Percentiles rank a stretch among this genome's conserved stretches.
Conservation (phyloP, 2,888 invertebrate genomes). For the Parascotia fuliginaria region DNA sequence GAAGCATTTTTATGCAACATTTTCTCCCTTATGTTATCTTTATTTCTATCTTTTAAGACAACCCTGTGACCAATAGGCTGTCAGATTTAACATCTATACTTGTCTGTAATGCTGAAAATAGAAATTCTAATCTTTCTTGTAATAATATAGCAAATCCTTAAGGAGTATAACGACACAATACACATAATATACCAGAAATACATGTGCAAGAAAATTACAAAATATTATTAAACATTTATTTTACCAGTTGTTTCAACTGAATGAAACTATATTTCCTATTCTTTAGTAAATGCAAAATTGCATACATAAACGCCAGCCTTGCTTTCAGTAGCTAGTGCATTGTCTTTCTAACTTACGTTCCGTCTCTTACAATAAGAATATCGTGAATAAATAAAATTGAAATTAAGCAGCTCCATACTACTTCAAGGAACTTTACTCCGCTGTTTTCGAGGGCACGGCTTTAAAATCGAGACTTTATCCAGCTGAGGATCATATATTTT, state of each 20-base stretch:
- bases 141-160: too few species aligned
- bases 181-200: too few species aligned
- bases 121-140: too few species aligned
- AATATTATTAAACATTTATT: too few species aligned
- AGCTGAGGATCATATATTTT: slow-evolving; percentile 42
- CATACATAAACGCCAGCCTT: neutral
- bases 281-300: neutral
- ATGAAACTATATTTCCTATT: too few species aligned
- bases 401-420: slow-evolving; percentile 27
- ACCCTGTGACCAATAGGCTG: too few species aligned
- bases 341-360: neutral
- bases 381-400: slow-evolving; percentile 28
- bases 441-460: slow-evolving; percentile 48
- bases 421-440: slow-evolving; percentile 43
- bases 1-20: neutral
- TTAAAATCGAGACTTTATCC: slow-evolving; percentile 50
- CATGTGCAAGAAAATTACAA: too few species aligned
- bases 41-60: too few species aligned
- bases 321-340: neutral
- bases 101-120: too few species aligned
- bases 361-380: slow-evolving; percentile 5
- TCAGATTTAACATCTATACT: too few species aligned
- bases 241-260: neutral
- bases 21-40: too few species aligned
- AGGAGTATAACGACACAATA: too few species aligned